Evolutionary conservation across 2,888 invertebrate species (phyloP).

Genomic region (Napeogenes sylphis): DNA sequence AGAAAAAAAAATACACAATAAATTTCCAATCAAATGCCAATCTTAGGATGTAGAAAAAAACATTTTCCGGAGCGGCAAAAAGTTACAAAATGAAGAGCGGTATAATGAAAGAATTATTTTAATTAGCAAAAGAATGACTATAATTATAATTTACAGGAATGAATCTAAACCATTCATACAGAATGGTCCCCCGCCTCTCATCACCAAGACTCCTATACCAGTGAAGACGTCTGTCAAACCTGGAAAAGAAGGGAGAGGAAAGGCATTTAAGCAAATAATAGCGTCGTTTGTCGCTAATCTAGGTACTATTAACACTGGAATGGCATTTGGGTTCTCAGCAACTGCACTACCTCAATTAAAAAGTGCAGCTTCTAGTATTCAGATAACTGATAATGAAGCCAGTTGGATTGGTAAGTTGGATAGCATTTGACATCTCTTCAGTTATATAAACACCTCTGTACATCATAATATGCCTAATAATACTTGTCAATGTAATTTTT

Average conservation of each 20-base stretch:
- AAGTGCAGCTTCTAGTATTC: conserved; percentile 66
- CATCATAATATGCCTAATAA: too few relatives aligned
- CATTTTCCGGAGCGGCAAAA: too few relatives aligned
- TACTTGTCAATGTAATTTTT: too few relatives aligned
- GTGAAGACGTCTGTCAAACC: conserved; percentile 37
- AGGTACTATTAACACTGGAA: conserved; percentile 83
- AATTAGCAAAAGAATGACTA: background rate
- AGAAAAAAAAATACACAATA: too few relatives aligned
- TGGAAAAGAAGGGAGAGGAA: conserved; percentile 61
- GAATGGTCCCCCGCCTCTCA: conserved; percentile 55
- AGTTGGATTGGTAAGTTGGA: conserved; percentile 81
- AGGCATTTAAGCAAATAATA: conserved; percentile 75
- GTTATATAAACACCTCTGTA: too few relatives aligned
- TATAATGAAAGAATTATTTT: too few relatives aligned
- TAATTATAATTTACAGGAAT: conserved; percentile 43
- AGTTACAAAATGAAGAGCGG: too few relatives aligned
- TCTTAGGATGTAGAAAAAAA: too few relatives aligned
- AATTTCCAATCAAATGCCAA: too few relatives aligned
- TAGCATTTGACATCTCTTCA: background rate
- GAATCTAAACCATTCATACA: conserved; percentile 64
- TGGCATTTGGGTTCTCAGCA: conserved; percentile 84
- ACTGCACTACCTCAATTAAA: conserved; percentile 80
- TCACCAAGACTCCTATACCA: conserved; percentile 45
- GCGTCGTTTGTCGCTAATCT: conserved; percentile 81
- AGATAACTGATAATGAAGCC: conserved; percentile 75